These are phyloP conservation scores for Eretmocerus hayati DNA, from an alignment of 2,888 invertebrate species.

Conservation along the genomic window DNA sequence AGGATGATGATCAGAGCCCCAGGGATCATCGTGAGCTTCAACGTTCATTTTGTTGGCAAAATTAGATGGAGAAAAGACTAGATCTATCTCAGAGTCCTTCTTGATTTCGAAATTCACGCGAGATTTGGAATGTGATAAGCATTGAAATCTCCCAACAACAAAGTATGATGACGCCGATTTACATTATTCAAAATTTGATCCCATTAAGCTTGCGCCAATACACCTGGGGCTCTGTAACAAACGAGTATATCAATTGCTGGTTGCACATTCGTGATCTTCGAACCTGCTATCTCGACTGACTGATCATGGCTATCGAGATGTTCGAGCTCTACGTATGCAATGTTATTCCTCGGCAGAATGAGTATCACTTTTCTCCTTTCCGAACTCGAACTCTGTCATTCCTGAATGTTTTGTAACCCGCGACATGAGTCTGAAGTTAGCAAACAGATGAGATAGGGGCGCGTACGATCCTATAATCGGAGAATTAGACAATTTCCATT, in stretches of 20 bases:
- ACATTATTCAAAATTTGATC: conserved; percentile 2
- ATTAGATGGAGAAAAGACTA: no score
- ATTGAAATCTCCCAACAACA: conserved; percentile 10
- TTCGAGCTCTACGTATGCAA: no score
- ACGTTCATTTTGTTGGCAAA: background rate
- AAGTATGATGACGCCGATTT: background rate
- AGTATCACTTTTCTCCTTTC: no score
- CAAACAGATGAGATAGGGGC: no score
- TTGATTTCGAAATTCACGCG: background rate
- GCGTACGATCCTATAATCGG: no score
- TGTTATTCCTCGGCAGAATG: no score
- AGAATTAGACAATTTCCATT: no score
- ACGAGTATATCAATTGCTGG: background rate
- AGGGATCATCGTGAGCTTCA: background rate
- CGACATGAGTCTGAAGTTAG: no score
- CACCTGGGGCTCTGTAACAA: conserved; percentile 8
- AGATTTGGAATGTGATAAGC: background rate
- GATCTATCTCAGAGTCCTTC: background rate
- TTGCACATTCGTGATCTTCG: background rate
- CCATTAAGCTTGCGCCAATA: conserved; percentile 3
- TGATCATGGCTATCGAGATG: no score
- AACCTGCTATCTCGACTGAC: conserved; percentile 5
- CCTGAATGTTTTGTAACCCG: no score
- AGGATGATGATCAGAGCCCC: conserved; percentile 1
- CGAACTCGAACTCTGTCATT: no score